phyloP scores from a whole-genome alignment of 1,140 invertebrate species.

The Plectus sambesii region DNA sequence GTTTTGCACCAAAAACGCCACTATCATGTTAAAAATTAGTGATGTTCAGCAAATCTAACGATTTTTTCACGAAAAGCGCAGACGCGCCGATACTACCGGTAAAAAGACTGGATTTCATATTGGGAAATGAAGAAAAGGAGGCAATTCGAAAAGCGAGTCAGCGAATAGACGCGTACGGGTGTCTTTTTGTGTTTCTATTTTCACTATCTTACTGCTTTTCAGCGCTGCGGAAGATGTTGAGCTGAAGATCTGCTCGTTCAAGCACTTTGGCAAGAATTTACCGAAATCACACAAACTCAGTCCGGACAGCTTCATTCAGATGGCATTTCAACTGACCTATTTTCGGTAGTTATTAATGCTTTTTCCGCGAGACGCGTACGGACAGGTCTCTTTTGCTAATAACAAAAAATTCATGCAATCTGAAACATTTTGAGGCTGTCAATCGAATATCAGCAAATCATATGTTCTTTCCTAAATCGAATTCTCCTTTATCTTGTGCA shows the following conservation, averaged over 20 bases:
- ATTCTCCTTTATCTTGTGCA: too few relatives aligned
- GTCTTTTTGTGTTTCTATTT: constrained; percentile 4
- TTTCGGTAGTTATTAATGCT: too few relatives aligned
- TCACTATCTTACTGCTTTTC: constrained; percentile 13
- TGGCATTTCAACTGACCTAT: constrained; percentile 76
- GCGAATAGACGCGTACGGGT: constrained; percentile 43
- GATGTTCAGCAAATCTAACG: too few relatives aligned
- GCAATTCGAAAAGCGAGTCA: constrained; percentile 38
- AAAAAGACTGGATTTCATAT: constrained; percentile 34
- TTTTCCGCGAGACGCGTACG: too few relatives aligned
- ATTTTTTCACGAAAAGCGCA: constrained; percentile 7
- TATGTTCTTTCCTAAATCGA: too few relatives aligned
- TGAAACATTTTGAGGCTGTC: too few relatives aligned
- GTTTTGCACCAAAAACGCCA: constrained; percentile 23
- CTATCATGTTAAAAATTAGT: constrained; percentile 7
- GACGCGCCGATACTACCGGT: not conserved
- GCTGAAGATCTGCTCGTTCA: constrained; percentile 45
- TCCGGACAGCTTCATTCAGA: constrained; percentile 64
- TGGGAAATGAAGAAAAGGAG: constrained; percentile 28
- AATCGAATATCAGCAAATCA: too few relatives aligned
- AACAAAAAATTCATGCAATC: too few relatives aligned
- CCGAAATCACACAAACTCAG: constrained; percentile 47
- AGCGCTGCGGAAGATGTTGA: constrained; percentile 45
- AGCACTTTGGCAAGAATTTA: constrained; percentile 49
- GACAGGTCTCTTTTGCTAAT: too few relatives aligned